Evolutionary conservation across 2,797 vertebrate genomes (phyloP).

Genomic region (Pteronotus mesoamericanus): DNA sequence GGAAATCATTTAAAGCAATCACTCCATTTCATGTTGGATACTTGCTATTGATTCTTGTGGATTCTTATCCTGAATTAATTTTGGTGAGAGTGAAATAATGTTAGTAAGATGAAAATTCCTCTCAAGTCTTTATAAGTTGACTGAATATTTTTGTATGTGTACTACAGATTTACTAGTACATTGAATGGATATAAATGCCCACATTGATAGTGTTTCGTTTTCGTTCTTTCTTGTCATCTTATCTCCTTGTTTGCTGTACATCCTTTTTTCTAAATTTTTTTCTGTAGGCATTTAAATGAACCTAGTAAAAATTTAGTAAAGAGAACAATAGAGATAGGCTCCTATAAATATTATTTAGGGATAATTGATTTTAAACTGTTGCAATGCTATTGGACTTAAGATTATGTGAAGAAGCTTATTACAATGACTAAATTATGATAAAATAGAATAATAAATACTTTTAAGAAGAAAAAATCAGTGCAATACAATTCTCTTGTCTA

Average conservation of each 20-base stretch:
- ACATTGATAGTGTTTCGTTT: neutral
- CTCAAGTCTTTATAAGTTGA: neutral
- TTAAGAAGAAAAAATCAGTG: neutral
- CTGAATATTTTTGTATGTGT: neutral
- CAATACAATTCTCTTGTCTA: neutral
- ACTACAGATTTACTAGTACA: neutral
- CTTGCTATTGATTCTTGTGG: slow-evolving; percentile 41
- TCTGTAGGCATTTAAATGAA: neutral
- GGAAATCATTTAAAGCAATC: slow-evolving; percentile 55
- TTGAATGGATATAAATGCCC: neutral
- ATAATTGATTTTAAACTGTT: neutral
- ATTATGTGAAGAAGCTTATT: neutral
- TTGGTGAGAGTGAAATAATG: slow-evolving; percentile 35
- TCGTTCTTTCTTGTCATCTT: neutral
- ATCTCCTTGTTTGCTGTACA: neutral
- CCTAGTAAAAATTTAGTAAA: neutral
- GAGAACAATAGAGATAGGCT: neutral
- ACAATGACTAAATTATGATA: slow-evolving; percentile 16
- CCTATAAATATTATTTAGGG: neutral
- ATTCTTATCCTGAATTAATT: slow-evolving; percentile 59
- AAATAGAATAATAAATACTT: slow-evolving; percentile 47
- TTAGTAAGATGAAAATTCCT: neutral
- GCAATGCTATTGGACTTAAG: neutral
- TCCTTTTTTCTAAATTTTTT: slow-evolving; percentile 22
- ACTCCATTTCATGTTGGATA: slow-evolving; percentile 46